phyloP scores from a whole-genome alignment of 2,888 invertebrate genomes.

The Drosophila gaucha region DNA sequence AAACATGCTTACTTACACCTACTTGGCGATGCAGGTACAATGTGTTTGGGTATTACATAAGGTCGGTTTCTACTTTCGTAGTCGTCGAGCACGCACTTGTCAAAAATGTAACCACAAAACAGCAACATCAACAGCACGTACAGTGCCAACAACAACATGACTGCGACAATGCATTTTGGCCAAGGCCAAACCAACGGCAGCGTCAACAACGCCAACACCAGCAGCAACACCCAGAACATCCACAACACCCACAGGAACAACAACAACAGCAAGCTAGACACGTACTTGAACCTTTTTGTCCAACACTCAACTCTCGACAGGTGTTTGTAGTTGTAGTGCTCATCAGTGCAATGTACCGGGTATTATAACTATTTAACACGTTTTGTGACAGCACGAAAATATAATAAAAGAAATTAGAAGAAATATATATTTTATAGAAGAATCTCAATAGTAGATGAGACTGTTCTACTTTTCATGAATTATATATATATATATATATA shows the following conservation, averaged over 20 bases:
- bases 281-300: slow-evolving; percentile 73
- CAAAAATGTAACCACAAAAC: slow-evolving; percentile 72
- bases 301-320: slow-evolving; percentile 69
- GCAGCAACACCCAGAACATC: slow-evolving; percentile 29
- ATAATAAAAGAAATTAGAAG: background rate
- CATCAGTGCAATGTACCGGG: slow-evolving; percentile 18
- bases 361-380: background rate
- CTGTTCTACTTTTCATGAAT: no score
- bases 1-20: slow-evolving; percentile 23
- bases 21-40: background rate
- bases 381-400: slow-evolving; percentile 2
- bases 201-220: slow-evolving; percentile 20
- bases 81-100: slow-evolving; percentile 59
- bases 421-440: background rate
- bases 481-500: no score
- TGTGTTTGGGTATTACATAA: slow-evolving; percentile 35
- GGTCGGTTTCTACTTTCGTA: slow-evolving; percentile 24
- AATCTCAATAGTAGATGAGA: no score
- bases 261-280: slow-evolving; percentile 57
- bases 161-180: slow-evolving; percentile 56
- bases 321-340: slow-evolving; percentile 59
- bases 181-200: slow-evolving; percentile 53
- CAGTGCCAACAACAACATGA: slow-evolving; percentile 28
- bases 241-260: slow-evolving; percentile 27
- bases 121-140: slow-evolving; percentile 46